A percentile compares a stretch with the other conserved stretches of the same genome.
Conservation (phyloP, 2,888 invertebrate genomes). For the Lordiphosa fenestrarum region DNA sequence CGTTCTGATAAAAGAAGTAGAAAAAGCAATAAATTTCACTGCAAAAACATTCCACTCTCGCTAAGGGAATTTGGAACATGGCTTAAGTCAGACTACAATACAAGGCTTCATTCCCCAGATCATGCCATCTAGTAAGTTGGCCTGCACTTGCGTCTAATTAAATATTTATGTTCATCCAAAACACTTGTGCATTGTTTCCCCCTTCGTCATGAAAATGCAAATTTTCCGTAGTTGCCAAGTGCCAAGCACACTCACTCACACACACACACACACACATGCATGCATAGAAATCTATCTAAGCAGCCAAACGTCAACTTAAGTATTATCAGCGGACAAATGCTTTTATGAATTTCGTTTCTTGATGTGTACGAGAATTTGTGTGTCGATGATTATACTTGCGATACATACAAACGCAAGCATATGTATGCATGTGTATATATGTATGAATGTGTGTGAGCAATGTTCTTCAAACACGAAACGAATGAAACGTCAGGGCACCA, state of each 20-base stretch:
- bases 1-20: too few relatives aligned
- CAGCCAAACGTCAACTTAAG: constrained; percentile 4
- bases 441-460: constrained; percentile 6
- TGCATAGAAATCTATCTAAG: constrained; percentile 25
- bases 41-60: too few relatives aligned
- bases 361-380: constrained; percentile 6
- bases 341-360: too few relatives aligned
- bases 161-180: too few relatives aligned
- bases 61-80: too few relatives aligned
- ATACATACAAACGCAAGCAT: constrained; percentile 4
- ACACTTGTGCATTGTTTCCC: background rate
- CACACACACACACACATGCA: background rate
- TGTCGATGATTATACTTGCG: constrained; percentile 10
- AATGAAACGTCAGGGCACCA: constrained; percentile 15
- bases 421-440: background rate
- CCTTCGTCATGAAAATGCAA: constrained; percentile 47
- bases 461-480: constrained; percentile 30
- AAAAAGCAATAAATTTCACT: too few relatives aligned
- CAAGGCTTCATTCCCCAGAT: too few relatives aligned
- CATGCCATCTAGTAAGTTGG: too few relatives aligned
- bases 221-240: constrained; percentile 46
- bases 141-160: too few relatives aligned
- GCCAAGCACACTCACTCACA: constrained; percentile 10
- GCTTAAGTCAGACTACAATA: too few relatives aligned
- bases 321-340: constrained; percentile 48